These are phyloP conservation scores for Thomomys bottae DNA, from an alignment of 2,113 vertebrate species.

Conservation along the genomic window DNA sequence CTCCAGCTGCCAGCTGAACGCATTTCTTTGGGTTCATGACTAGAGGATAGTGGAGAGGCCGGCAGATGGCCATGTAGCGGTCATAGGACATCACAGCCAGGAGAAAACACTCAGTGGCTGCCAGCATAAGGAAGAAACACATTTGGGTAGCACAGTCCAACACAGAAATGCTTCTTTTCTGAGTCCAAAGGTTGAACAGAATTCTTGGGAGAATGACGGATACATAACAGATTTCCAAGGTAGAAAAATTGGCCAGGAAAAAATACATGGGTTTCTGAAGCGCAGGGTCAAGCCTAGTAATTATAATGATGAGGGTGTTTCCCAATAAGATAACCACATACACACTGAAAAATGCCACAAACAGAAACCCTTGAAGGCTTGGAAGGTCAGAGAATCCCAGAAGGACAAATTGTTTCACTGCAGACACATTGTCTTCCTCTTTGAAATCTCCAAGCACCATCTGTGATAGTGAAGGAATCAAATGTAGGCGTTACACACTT, in stretches of 20 bases:
- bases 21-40: conserved; percentile 45
- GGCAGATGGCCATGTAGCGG: conserved; percentile 12
- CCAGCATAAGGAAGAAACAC: conserved; percentile 20
- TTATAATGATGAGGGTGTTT: conserved; percentile 42
- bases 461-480: not conserved
- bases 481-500: not conserved
- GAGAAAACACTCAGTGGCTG: not conserved
- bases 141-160: conserved; percentile 3
- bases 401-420: not conserved
- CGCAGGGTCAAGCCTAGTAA: not conserved
- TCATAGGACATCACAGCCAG: conserved; percentile 47
- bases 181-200: conserved; percentile 13
- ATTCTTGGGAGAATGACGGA: conserved; percentile 51
- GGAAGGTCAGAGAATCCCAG: conserved; percentile 58
- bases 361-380: not conserved
- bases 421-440: not conserved
- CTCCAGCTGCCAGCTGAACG: not conserved
- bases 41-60: conserved; percentile 43
- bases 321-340: conserved; percentile 40
- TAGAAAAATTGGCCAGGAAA: conserved; percentile 50
- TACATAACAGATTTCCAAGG: conserved; percentile 42
- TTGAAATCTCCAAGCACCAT: not conserved
- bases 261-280: conserved; percentile 52
- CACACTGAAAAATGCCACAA: conserved; percentile 10
- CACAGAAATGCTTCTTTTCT: not conserved